Evolutionary conservation across 2,888 invertebrate genomes (phyloP), one percentile per base, ranked within the genome.

Genomic region (Drosophila anceps): DNA sequence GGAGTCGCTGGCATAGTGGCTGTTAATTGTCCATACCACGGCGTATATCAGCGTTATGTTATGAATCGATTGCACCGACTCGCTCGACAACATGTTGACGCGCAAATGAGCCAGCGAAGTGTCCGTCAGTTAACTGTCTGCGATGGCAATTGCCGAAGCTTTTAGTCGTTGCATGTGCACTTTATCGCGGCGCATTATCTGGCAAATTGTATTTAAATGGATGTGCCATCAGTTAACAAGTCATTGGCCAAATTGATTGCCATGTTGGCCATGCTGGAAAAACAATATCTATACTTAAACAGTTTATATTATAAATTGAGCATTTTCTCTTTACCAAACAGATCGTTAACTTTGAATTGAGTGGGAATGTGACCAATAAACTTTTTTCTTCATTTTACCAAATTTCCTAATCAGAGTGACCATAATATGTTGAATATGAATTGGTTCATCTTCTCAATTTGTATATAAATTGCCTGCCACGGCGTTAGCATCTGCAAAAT

Each of bases 21-120:
- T 79, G 59, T 90, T 88, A 31, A 92, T 91, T 18, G 87, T 81
- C 92, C 92, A 92, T 3, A 92, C 82, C 2, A 84, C 63, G 33
- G 92, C 91, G 64, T 91, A 79, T 46, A 92, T 76, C 43, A 92
- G 72, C 20, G 91, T 84, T 41, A 90, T 79, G 66, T 92, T 92
- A 29, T 65, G 70, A 6, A 72, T 57, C 18, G 67, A 43, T 12
- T 61, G 44, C 54, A 68, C 13, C 18, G 57, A 20, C 2, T 53
- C 53, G n/a, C 44, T 53, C 41, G 46, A 31, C 67, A 67, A 51
- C 77, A 78, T 79, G 33, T 43, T 62, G 43, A 4, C 7, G 10
- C 57, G 41, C 57, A 20, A 66, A 18, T 64, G 43, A 51, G 37
- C 59, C 13, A 43, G 13, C 37, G 18, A 35, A 57, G 57, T 43